A percentile compares a stretch with the other conserved stretches of the same genome.
phyloP scores from a whole-genome alignment of 2,888 invertebrate genomes.

The Pheosia tremula region DNA sequence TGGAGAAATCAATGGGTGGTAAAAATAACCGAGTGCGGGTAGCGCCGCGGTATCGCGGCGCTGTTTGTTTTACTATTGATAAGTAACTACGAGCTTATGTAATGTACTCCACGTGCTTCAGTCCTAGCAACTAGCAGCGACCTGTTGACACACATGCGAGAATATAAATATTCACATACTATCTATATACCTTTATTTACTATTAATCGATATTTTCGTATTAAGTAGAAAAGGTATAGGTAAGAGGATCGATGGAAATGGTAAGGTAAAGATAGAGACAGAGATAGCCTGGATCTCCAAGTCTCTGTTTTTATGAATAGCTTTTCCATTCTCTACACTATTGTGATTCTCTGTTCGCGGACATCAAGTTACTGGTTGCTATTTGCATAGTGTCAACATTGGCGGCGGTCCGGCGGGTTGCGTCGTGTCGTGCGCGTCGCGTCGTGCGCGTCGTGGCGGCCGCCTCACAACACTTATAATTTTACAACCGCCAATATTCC shows the following conservation, averaged over 20 bases:
- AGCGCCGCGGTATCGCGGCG: not conserved
- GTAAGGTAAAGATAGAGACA: too few species aligned
- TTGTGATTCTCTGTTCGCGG: not conserved
- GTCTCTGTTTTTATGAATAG: not conserved
- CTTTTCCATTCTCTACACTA: not conserved
- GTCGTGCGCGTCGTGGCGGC: not conserved
- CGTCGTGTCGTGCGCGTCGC: not conserved
- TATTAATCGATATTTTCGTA: not conserved
- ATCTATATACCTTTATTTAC: not conserved
- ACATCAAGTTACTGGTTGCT: not conserved
- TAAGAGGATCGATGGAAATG: too few species aligned
- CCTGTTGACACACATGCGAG: not conserved
- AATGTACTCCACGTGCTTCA: not conserved
- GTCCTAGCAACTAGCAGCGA: not conserved
- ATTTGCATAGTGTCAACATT: not conserved
- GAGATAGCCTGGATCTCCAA: too few species aligned
- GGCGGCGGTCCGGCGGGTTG: not conserved
- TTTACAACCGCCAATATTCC: not conserved
- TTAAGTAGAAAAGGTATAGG: too few species aligned
- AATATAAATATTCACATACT: not conserved
- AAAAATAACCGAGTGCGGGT: slow-evolving; percentile 19
- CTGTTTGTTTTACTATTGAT: not conserved
- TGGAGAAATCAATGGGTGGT: slow-evolving; percentile 30
- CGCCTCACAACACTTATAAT: not conserved
- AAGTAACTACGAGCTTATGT: not conserved